Percentiles rank a stretch among this genome's conserved stretches.
These are phyloP conservation scores for Fulmarus glacialis DNA, from an alignment of 2,113 vertebrate genomes.

Conservation along the genomic window DNA sequence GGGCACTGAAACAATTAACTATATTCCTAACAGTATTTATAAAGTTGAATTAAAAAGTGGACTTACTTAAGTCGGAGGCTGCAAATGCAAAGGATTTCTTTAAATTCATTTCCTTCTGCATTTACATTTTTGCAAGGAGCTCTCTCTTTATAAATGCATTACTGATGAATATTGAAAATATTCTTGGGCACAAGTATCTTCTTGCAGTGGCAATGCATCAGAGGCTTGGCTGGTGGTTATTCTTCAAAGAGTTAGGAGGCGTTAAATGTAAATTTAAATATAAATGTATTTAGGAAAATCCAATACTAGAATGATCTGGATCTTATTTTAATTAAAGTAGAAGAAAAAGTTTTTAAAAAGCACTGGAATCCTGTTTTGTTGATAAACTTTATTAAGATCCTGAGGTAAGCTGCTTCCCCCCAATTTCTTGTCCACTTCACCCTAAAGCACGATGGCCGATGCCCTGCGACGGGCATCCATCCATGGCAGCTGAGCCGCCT, in stretches of 20 bases:
- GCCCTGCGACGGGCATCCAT: not conserved
- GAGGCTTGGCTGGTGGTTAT: not conserved
- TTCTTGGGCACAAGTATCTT: constrained; percentile 42
- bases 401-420: not conserved
- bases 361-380: not conserved
- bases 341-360: not conserved
- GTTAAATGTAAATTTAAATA: constrained; percentile 14
- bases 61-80: not conserved
- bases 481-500: not conserved
- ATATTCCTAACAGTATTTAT: not conserved
- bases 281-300: constrained; percentile 34
- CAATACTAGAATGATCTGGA: constrained; percentile 11
- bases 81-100: constrained; percentile 8
- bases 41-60: not conserved
- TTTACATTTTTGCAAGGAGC: constrained; percentile 39
- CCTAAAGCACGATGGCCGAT: not conserved
- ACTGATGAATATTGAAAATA: constrained; percentile 53
- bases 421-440: not conserved
- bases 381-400: not conserved
- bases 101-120: constrained; percentile 10
- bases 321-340: constrained; percentile 29
- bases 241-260: constrained; percentile 19
- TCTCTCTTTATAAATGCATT: not conserved
- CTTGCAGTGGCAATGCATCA: constrained; percentile 27
- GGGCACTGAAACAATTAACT: not conserved